Base-by-base conservation (phyloP, 2,888 invertebrate genomes). In the Plutella xylostella region DNA sequence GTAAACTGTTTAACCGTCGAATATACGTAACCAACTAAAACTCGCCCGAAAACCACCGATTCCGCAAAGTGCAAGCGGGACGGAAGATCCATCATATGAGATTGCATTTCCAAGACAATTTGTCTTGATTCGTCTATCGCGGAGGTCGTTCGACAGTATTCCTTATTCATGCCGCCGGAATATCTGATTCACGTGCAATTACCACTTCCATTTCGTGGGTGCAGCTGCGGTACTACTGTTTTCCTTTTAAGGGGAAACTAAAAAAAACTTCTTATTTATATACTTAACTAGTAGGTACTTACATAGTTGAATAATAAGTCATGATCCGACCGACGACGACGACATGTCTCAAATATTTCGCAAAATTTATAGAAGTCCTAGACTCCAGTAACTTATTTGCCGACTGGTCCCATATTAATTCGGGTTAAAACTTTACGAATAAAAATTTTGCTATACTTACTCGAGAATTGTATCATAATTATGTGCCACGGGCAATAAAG, bases 151-250 rank as follows among this genome's bases (percentile, higher is more conserved):
- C 37, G 11, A 11, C 14, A 11, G 19, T 19, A 39, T 39, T 25
- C 9, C 9, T 39, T 39, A 39, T 39, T 39, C 39, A 39, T 39
- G n/a, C 14, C n/a, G 15, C 2, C 39, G 6, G 25, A 25, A 25
- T 39, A 25, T 22, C 25, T 22, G 12, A 5, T 39, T 39, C 39
- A 22, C 39, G 15, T 22, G 25, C 39, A 39, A 39, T 39, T 39
- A 39, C 39, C 39, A 22, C 9, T 39, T 39, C 39, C 39, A 39
- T 39, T 25, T 15, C 15, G 22, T 18, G 21, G n/a, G 9, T 39
- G 39, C 39, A 25, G 39, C 22, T 22, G 17, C 7, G n/a, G 5
- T 22, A 25, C 25, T 17, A 1, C 12, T 9, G 19, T 35, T 19
- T 3, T 35, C n/a, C 14, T n/a, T n/a, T n/a, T n/a, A n/a, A n/a